These are phyloP conservation scores for Alosa sapidissima DNA, from an alignment of 2,797 vertebrate genomes.

Conservation along the genomic window DNA sequence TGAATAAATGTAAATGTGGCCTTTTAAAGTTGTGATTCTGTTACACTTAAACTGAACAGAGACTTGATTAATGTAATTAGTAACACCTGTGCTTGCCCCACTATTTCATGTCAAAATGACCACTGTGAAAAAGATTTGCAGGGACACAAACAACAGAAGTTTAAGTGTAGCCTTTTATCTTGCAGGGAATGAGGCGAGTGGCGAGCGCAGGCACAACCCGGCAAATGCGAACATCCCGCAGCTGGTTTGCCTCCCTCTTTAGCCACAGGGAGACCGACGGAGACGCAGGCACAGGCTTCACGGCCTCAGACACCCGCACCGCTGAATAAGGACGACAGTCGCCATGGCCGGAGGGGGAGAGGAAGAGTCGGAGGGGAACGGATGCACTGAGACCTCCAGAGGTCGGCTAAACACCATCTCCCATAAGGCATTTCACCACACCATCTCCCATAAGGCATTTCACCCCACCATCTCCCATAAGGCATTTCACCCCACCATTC, in stretches of 20 bases:
- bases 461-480: neutral
- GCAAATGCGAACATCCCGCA: slow-evolving; percentile 71
- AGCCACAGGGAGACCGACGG: slow-evolving; percentile 75
- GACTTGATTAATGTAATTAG: no score
- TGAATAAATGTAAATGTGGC: no score
- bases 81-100: no score
- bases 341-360: neutral
- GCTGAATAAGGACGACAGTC: slow-evolving; percentile 59
- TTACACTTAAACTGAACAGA: no score
- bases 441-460: neutral
- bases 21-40: no score
- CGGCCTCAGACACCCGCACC: slow-evolving; percentile 52
- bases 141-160: neutral
- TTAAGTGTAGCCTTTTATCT: neutral
- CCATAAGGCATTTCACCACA: neutral
- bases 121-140: neutral
- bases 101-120: no score
- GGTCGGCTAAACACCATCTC: neutral
- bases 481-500: neutral
- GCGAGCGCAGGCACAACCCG: slow-evolving; percentile 57
- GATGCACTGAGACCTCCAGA: slow-evolving; percentile 35
- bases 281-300: slow-evolving; percentile 59
- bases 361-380: neutral
- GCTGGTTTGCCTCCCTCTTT: slow-evolving; percentile 78
- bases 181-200: slow-evolving; percentile 61